Evolutionary conservation across 1,140 invertebrate species (phyloP).

Genomic region (Cataglyphis hispanica): DNA sequence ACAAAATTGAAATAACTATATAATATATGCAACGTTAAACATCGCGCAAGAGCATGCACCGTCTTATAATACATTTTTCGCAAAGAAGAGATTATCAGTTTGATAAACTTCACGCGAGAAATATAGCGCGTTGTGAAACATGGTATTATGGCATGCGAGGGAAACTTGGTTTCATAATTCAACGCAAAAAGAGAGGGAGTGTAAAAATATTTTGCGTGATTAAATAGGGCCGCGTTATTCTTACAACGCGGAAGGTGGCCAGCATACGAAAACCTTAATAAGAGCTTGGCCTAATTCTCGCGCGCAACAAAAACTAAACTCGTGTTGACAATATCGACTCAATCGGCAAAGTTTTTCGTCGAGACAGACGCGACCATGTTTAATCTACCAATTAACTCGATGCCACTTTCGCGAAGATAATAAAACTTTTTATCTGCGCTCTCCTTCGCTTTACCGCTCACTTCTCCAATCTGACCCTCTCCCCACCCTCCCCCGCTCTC

Average conservation of each 20-base stretch:
- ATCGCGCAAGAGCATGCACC: slow-evolving; percentile 32
- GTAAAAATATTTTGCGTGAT: slow-evolving; percentile 42
- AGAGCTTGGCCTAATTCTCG: slow-evolving; percentile 28
- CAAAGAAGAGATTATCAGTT: slow-evolving; percentile 43
- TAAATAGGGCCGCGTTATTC: slow-evolving; percentile 35
- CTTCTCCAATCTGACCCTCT: background rate
- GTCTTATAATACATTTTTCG: slow-evolving; percentile 51
- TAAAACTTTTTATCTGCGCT: slow-evolving; percentile 64
- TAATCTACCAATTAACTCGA: slow-evolving; percentile 67
- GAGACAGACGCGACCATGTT: slow-evolving; percentile 43
- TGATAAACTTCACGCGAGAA: slow-evolving; percentile 52
- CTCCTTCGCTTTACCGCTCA: slow-evolving; percentile 8
- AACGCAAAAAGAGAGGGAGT: background rate
- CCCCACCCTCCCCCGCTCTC: background rate
- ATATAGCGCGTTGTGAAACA: slow-evolving; percentile 52
- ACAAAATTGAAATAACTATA: slow-evolving; percentile 43
- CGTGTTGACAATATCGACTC: slow-evolving; percentile 58
- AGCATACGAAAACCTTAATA: background rate
- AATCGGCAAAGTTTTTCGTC: slow-evolving; percentile 46
- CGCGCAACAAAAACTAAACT: slow-evolving; percentile 24
- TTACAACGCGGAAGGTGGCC: background rate
- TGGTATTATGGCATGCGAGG: slow-evolving; percentile 49
- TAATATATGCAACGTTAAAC: slow-evolving; percentile 10
- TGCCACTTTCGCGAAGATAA: slow-evolving; percentile 55
- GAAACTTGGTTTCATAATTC: slow-evolving; percentile 39